Evolutionary conservation across 2,888 invertebrate genomes (phyloP).

Genomic region (Amblyteles armatorius): DNA sequence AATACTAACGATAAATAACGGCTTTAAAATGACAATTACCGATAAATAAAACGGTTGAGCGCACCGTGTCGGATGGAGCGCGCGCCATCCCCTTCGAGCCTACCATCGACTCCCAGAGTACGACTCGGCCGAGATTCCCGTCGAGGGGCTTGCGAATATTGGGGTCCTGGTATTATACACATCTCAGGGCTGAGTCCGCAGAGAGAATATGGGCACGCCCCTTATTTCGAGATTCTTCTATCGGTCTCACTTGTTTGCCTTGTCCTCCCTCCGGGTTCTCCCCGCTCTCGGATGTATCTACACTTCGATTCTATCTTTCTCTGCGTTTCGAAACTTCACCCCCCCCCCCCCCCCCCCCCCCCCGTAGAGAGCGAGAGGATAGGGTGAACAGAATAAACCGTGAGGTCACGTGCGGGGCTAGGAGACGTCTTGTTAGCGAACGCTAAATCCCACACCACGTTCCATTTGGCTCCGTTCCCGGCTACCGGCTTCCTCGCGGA

Average conservation of each 20-base stretch:
- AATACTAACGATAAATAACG: slow-evolving; percentile 66
- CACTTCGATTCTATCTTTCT: slow-evolving; percentile 39
- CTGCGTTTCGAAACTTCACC: slow-evolving; percentile 11
- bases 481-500: slow-evolving; percentile 30
- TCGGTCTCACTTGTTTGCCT: slow-evolving; percentile 47
- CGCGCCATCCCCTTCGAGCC: slow-evolving; percentile 42
- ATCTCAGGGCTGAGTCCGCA: slow-evolving; percentile 40
- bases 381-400: slow-evolving; percentile 68
- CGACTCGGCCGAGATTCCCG: slow-evolving; percentile 28
- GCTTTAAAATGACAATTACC: slow-evolving; percentile 69
- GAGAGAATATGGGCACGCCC: slow-evolving; percentile 48
- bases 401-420: slow-evolving; percentile 73
- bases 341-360: background rate
- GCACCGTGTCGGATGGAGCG: slow-evolving; percentile 58
- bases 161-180: slow-evolving; percentile 48
- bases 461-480: slow-evolving; percentile 1
- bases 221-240: slow-evolving; percentile 47
- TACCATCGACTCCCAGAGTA: slow-evolving; percentile 31
- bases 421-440: slow-evolving; percentile 73
- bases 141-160: slow-evolving; percentile 26
- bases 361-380: slow-evolving; percentile 40
- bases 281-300: slow-evolving; percentile 24
- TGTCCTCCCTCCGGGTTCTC: slow-evolving; percentile 24
- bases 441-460: slow-evolving; percentile 44
- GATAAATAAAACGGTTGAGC: slow-evolving; percentile 64